These are phyloP conservation scores for Podargus strigoides DNA, from an alignment of 2,797 vertebrate genomes.

Conservation along the genomic window DNA sequence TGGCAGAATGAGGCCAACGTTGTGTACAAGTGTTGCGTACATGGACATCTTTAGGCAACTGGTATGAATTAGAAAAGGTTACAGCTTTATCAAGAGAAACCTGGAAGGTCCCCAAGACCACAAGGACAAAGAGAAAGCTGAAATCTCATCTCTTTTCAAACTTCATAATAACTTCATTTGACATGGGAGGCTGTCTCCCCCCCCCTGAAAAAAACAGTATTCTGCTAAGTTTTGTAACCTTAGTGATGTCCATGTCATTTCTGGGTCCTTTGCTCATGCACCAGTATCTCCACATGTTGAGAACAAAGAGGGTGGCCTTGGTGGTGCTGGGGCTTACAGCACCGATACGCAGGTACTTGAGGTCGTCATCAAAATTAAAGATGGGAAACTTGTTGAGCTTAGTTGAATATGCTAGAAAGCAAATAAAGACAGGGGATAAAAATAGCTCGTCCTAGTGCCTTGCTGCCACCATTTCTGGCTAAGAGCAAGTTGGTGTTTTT, in stretches of 20 bases:
- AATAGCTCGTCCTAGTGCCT: background rate
- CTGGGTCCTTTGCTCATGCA: constrained; percentile 64
- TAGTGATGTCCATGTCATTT: constrained; percentile 63
- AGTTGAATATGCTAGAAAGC: constrained; percentile 67
- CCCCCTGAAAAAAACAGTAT: background rate
- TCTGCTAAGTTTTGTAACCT: constrained; percentile 31
- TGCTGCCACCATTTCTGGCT: background rate
- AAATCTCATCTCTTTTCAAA: background rate
- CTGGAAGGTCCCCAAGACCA: background rate
- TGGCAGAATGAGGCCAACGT: background rate
- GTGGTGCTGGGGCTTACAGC: constrained; percentile 65
- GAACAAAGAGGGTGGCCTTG: constrained; percentile 42
- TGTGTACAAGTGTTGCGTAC: background rate
- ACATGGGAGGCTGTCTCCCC: background rate
- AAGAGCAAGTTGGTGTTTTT: background rate
- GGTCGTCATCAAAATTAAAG: constrained; percentile 66
- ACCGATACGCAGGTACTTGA: constrained; percentile 60
- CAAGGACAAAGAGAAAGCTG: background rate
- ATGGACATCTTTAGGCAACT: background rate
- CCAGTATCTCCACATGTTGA: constrained; percentile 61
- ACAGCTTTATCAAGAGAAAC: background rate
- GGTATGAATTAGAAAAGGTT: background rate
- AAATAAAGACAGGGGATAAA: constrained; percentile 41
- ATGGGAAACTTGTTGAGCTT: constrained; percentile 69
- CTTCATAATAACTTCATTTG: background rate